phyloP scores from a whole-genome alignment of 2,797 vertebrate species.

The Botia kubotai region DNA sequence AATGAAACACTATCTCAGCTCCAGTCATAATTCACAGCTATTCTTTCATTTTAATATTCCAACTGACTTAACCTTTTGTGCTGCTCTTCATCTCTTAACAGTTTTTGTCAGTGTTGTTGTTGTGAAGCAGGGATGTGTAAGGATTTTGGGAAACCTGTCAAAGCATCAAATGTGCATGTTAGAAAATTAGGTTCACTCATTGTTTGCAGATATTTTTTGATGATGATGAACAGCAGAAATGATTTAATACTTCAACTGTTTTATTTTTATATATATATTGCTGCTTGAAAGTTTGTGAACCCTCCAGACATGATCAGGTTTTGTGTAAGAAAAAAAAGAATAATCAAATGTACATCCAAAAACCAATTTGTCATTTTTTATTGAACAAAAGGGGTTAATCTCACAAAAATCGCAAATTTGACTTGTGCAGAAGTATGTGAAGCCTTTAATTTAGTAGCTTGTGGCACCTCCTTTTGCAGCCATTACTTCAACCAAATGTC shows the following conservation, averaged over 20 bases:
- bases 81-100: neutral
- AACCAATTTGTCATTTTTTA: too few species aligned
- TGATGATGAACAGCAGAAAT: conserved; percentile 6
- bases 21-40: neutral
- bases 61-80: neutral
- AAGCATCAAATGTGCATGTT: neutral
- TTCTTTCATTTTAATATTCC: neutral
- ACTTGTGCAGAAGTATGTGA: too few species aligned
- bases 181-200: neutral
- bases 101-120: neutral
- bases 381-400: too few species aligned
- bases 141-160: neutral
- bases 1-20: conserved; percentile 6
- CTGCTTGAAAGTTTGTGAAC: too few species aligned
- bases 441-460: too few species aligned
- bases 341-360: too few species aligned
- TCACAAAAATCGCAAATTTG: too few species aligned
- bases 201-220: neutral
- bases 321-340: too few species aligned
- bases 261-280: neutral
- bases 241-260: neutral
- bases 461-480: too few species aligned
- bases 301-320: too few species aligned
- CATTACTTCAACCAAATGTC: too few species aligned
- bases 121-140: neutral